Evolutionary conservation across 1,140 invertebrate genomes (phyloP), one percentile per base, ranked within the genome.

Genomic region (Drosophila bipectinata): DNA sequence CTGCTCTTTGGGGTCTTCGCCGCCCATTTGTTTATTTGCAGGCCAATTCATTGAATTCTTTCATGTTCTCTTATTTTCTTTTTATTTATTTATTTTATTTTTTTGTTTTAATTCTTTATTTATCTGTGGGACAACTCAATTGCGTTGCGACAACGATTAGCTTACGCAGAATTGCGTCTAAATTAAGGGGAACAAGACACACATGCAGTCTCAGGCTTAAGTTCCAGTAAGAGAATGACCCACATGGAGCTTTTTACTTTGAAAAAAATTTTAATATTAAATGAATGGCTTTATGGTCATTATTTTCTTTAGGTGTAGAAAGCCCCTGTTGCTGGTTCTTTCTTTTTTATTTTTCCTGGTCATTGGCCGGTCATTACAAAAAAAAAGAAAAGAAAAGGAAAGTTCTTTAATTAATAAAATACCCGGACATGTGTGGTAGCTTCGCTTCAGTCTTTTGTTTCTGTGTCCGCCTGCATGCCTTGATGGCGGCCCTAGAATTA

Each of bases 1-100:
- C 15, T 81, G 59, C 57, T 53, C 57, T 69, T 60, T 15, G 45
- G 49, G 32, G 44, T 56, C 67, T 30, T 14, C 51, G 12, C 28
- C 4, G 24, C 44, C 39, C 63, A 69, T 72, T 85, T 77, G 60
- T 84, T 77, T 84, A 77, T 85, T 85, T 85, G 63, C 48, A 63
- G 73, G 81, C 64, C 81, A 82, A 83, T 78, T 78, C 67, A 44
- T 48, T 67, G 62, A 54, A 41, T 6, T 44, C 10, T 15, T 44
- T 5, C 2, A 2, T 5, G 6, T 71, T 57, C 59, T 84, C 69
- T 18, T 18, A 18, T 18, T 18, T 18, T 18, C 18, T 18, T 18
- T 18, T 18, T 18, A 18, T 18, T 18, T 18, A 18, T 21, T 21
- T 21, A 21, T 21, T 21, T 21, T 21, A 2, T 21, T 21, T 21